These are phyloP conservation scores for Noctua comes DNA, from an alignment of 2,888 invertebrate genomes.

Conservation along the genomic window DNA sequence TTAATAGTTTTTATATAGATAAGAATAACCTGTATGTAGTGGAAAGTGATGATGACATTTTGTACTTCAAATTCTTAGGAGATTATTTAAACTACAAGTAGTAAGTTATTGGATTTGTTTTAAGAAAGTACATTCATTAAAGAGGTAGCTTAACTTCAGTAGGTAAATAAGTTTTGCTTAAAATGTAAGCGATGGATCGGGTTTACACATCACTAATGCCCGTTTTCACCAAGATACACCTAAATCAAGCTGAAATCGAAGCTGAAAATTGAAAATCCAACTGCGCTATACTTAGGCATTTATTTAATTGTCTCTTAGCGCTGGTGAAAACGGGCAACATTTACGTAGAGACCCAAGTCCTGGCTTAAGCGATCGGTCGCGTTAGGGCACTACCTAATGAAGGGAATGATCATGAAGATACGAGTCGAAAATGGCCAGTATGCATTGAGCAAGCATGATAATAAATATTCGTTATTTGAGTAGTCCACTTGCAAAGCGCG, in stretches of 20 bases:
- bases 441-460: not conserved
- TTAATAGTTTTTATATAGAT: conserved; percentile 18
- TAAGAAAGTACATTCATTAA: conserved; percentile 29
- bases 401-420: not conserved
- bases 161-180: not conserved
- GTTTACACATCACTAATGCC: not conserved
- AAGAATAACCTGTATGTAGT: conserved; percentile 52
- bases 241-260: not conserved
- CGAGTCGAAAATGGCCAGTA: not conserved
- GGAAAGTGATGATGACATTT: conserved; percentile 72
- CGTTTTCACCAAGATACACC: not conserved
- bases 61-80: conserved; percentile 80
- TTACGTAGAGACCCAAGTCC: not conserved
- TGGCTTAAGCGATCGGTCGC: not conserved
- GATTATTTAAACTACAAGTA: conserved; percentile 60
- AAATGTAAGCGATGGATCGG: not conserved
- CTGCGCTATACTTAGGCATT: not conserved
- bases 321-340: not conserved
- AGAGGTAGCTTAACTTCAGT: not conserved
- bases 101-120: conserved; percentile 55
- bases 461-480: too few species aligned
- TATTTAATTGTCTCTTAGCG: not conserved
- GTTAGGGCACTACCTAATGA: not conserved
- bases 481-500: too few species aligned
- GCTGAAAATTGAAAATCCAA: not conserved